Conservation (phyloP, 2,797 vertebrate species). For the Pantherophis vulpinus region DNA sequence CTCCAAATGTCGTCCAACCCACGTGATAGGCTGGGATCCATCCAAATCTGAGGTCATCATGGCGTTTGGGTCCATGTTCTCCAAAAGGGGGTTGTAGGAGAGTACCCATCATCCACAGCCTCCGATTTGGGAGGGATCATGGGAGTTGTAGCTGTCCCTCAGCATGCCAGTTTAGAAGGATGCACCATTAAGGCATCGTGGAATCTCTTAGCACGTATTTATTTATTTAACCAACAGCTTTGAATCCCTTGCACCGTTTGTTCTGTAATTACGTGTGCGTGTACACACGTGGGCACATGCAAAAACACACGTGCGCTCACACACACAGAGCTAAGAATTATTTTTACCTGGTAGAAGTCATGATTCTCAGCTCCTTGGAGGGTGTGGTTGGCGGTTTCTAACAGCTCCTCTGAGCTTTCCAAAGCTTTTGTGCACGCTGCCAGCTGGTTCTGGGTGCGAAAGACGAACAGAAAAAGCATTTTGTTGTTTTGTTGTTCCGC, state of each 20-base stretch:
- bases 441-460: slow-evolving; percentile 83
- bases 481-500: no score
- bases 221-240: not conserved
- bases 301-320: accelerated
- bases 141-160: not conserved
- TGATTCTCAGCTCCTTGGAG: slow-evolving; percentile 81
- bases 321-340: accelerated
- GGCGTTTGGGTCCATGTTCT: not conserved
- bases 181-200: not conserved
- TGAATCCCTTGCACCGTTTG: not conserved
- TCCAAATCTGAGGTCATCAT: not conserved
- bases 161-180: not conserved
- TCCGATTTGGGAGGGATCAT: not conserved
- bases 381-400: slow-evolving; percentile 92
- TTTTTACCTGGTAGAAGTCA: slow-evolving; percentile 82
- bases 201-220: not conserved
- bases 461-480: accelerated
- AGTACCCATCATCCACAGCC: not conserved
- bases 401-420: slow-evolving; percentile 93
- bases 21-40: not conserved
- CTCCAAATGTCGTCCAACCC: not conserved
- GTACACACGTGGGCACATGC: accelerated
- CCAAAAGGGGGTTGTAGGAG: not conserved
- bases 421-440: slow-evolving; percentile 87
- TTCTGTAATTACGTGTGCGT: not conserved